Conservation (phyloP, 23 tunicate species). For the Phallusia fumigata region DNA sequence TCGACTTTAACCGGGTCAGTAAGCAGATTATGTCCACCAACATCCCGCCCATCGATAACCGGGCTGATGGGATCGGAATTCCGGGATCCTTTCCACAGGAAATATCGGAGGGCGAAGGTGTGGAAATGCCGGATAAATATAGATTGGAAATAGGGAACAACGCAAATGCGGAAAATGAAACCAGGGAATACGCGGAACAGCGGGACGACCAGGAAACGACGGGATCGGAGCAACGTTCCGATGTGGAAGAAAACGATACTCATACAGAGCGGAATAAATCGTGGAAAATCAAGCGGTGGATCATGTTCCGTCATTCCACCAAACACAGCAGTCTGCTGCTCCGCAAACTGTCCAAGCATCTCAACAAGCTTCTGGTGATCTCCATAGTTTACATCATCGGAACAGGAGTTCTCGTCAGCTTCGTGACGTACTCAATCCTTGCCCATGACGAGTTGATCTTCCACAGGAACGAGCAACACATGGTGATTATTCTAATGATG, state of each 20-base stretch:
- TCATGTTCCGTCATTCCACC: constrained; percentile 4
- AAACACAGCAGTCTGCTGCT: constrained; percentile 7
- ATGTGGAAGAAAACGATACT: background rate
- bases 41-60: background rate
- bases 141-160: background rate
- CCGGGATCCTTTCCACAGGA: background rate
- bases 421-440: background rate
- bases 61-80: too few species aligned
- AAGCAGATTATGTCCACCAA: background rate
- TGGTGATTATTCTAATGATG: background rate
- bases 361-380: background rate
- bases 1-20: constrained; percentile 9
- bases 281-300: background rate
- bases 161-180: background rate
- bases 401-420: background rate
- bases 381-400: background rate
- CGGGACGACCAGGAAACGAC: background rate
- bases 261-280: background rate
- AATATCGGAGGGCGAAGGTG: background rate
- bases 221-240: background rate
- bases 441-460: background rate
- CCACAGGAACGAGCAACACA: background rate
- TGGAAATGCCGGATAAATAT: background rate
- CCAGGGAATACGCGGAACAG: background rate
- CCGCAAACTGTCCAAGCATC: background rate